Base-by-base conservation (phyloP, 2,113 vertebrate species). In the Eira barbara region DNA sequence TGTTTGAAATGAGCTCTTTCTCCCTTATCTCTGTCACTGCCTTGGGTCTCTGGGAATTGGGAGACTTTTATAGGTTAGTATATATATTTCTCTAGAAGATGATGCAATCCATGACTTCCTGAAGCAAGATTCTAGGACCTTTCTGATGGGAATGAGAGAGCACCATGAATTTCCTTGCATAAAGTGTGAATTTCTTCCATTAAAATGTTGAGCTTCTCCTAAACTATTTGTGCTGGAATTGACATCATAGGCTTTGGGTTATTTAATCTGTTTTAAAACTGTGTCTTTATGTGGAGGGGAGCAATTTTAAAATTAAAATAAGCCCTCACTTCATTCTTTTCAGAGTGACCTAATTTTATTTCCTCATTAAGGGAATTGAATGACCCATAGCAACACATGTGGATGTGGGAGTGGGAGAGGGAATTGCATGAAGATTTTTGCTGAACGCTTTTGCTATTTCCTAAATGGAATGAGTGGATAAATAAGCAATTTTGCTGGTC, bases 231-330 rank as follows among this genome's bases (percentile, higher is more conserved):
- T 94, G n/a, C 85, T 76, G 42, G 23, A 4, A 42, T 42, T 80
- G n/a, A 69, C 6, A 21, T 91, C 89, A 96, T 12, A 2, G 10
- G 4, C 83, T 96, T 27, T 36, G 49, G 18, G 0, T 83, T 94
- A 63, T 25, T 57, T 78, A 47, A 88, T 34, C 2, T 94, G 4
- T 6, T 97, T 97, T 73, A 74, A 89, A 91, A 89, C n/a, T 0
- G 29, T 59, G 18, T 67, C 45, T 17, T 34, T 83, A 45, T 57
- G 13, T 76, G 20, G 59, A 13, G 1, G 9, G 55, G 5, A 63
- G 13, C 67, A 57, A 39, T 67, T 91, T 69, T 94, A 47, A 97
- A 87, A 42, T 96, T 71, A 90, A 97, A 95, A 65, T 47, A 94
- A 83, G 29, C 21, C n/a, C 9, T 94, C 34, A 49, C 61, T 97